Conservation (phyloP, 2,797 vertebrate genomes). For the Capromys pilorides region DNA sequence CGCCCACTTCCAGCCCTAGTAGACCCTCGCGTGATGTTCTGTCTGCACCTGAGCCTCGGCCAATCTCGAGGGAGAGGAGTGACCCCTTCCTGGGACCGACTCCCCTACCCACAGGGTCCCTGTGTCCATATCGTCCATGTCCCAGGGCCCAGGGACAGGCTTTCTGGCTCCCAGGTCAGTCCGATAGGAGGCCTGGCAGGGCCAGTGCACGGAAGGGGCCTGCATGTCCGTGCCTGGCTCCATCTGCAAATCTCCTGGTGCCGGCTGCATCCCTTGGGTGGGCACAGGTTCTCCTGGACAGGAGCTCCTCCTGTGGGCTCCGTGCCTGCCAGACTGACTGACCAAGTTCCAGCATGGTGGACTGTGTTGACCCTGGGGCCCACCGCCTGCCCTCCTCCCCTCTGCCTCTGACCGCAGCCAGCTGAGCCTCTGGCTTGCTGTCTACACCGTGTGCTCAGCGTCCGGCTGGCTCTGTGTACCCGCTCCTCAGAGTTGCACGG, state of each 20-base stretch:
- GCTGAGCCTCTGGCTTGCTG: background rate
- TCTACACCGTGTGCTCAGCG: background rate
- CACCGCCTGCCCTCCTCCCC: rapidly evolving
- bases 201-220: background rate
- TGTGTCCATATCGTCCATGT: background rate
- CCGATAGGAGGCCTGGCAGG: background rate
- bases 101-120: background rate
- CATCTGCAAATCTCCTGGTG: background rate
- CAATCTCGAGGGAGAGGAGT: background rate
- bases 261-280: background rate
- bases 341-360: too few species aligned
- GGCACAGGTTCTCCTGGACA: background rate
- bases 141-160: background rate
- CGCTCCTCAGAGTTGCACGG: background rate
- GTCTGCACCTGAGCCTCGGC: background rate
- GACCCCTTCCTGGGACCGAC: background rate
- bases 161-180: background rate
- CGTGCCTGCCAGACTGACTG: background rate
- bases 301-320: background rate
- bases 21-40: background rate
- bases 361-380: too few species aligned
- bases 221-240: background rate
- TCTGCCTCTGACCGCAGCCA: background rate
- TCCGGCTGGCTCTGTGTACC: background rate
- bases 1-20: background rate